Percentiles rank a stretch among this genome's conserved stretches.
Conservation (phyloP, 1,140 invertebrate species). For the Pseudomyrmex gracilis region DNA sequence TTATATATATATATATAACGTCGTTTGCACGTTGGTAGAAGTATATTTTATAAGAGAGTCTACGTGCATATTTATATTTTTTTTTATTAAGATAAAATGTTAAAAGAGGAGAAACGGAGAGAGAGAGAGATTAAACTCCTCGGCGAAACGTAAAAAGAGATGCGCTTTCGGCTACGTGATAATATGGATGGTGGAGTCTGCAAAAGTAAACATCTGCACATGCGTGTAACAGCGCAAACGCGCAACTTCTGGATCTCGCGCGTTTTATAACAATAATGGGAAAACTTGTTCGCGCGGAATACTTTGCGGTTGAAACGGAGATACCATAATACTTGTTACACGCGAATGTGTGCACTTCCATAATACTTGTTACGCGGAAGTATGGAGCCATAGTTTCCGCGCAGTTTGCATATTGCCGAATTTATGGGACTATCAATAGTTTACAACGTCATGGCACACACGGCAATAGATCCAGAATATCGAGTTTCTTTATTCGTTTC, state of each 20-base stretch:
- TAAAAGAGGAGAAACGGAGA: too few species aligned
- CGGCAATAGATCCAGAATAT: slow-evolving; percentile 47
- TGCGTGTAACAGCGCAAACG: neutral
- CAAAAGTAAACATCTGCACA: slow-evolving; percentile 27
- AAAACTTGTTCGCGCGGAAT: slow-evolving; percentile 67
- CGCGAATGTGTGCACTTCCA: neutral
- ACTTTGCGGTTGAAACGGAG: slow-evolving; percentile 5
- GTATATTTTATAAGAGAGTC: neutral
- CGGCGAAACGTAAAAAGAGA: too few species aligned
- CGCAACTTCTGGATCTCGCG: slow-evolving; percentile 32
- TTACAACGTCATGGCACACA: slow-evolving; percentile 31
- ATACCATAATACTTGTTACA: slow-evolving; percentile 11
- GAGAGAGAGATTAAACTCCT: too few species aligned
- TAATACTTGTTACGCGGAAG: slow-evolving; percentile 19
- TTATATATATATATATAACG: neutral
- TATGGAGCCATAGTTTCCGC: slow-evolving; percentile 14
- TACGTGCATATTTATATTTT: too few species aligned
- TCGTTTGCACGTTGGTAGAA: slow-evolving; percentile 19
- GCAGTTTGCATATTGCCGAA: slow-evolving; percentile 62
- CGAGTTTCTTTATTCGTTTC: slow-evolving; percentile 55
- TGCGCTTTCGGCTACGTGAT: neutral
- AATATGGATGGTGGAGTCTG: slow-evolving; percentile 7
- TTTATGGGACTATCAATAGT: slow-evolving; percentile 61
- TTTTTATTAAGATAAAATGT: too few species aligned
- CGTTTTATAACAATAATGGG: slow-evolving; percentile 71